Conservation (phyloP, 2,113 vertebrate species). For the Macaca mulatta region DNA sequence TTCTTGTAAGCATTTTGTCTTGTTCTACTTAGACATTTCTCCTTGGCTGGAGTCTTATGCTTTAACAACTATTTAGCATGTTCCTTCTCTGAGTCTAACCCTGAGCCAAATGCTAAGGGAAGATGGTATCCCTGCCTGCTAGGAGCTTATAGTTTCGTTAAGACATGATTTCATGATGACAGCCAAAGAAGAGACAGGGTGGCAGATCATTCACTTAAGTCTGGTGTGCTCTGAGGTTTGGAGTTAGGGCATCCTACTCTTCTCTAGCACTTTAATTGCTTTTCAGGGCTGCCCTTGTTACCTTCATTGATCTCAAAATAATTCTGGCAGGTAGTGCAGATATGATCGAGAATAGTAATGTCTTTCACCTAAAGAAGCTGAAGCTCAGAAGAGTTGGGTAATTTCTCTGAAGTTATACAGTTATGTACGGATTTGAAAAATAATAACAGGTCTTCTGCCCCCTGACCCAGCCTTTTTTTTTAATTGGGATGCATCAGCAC, state of each 20-base stretch:
- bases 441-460: fast-evolving
- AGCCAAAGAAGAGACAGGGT: neutral
- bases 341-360: fast-evolving
- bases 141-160: too few relatives aligned
- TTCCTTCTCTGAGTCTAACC: neutral
- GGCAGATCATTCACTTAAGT: neutral
- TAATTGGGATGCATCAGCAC: too few relatives aligned
- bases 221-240: neutral
- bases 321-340: neutral
- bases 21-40: neutral
- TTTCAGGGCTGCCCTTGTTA: neutral
- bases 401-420: neutral
- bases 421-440: neutral
- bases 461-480: neutral
- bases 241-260: neutral
- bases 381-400: neutral
- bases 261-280: neutral
- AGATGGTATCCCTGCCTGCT: neutral
- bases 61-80: neutral
- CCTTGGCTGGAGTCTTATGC: neutral
- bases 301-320: neutral
- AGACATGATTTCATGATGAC: fast-evolving
- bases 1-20: neutral
- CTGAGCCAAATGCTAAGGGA: neutral
- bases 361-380: neutral